A percentile compares a stretch with the other conserved stretches of the same genome.
Evolutionary conservation across 2,797 vertebrate genomes (phyloP).

Genomic region (Enteromius mattozi): DNA sequence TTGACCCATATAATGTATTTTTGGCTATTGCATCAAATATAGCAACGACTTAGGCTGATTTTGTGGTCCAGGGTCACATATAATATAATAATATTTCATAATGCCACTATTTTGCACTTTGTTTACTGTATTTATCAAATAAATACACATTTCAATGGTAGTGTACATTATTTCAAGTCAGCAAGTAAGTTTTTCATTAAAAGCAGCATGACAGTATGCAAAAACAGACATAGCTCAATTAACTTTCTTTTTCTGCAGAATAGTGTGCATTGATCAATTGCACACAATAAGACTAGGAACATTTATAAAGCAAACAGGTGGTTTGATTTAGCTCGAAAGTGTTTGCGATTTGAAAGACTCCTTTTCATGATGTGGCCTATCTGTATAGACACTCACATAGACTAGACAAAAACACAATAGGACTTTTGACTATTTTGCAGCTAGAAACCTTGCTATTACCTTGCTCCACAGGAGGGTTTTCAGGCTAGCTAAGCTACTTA

Average conservation of each 20-base stretch:
- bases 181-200: too few species aligned
- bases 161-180: not conserved
- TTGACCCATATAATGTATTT: too few species aligned
- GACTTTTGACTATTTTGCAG: conserved; percentile 5
- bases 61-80: too few species aligned
- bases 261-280: not conserved
- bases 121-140: too few species aligned
- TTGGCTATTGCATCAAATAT: too few species aligned
- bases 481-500: conserved; percentile 58
- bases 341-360: not conserved
- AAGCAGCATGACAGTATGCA: not conserved
- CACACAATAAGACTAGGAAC: not conserved
- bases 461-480: conserved; percentile 21
- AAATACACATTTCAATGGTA: not conserved
- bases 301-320: not conserved
- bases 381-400: not conserved
- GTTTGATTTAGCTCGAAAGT: not conserved
- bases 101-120: too few species aligned
- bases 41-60: too few species aligned
- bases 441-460: conserved; percentile 8
- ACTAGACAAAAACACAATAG: not conserved
- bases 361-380: not conserved
- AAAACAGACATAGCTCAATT: not conserved
- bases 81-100: not conserved
- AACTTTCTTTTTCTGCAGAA: not conserved